Evolutionary conservation across 1,140 invertebrate genomes (phyloP).

Genomic region (Hycleus phaleratus): DNA sequence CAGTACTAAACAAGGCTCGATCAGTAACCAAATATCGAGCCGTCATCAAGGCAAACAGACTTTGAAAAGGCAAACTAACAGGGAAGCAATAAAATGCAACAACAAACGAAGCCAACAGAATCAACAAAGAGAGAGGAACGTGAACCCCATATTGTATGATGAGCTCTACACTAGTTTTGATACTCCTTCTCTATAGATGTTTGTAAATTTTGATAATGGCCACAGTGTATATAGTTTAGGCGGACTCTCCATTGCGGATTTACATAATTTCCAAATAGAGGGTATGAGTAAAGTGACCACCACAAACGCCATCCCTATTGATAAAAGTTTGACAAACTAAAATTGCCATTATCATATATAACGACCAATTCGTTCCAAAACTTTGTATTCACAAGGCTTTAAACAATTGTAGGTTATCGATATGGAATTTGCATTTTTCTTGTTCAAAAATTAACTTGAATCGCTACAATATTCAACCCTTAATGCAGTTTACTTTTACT

Average conservation of each 20-base stretch:
- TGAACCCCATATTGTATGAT: constrained; percentile 4
- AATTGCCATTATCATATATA: constrained; percentile 13
- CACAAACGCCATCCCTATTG: not conserved
- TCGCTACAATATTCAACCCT: no score
- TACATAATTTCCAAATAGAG: constrained; percentile 8
- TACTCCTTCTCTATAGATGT: constrained; percentile 2
- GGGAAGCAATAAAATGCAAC: constrained; percentile 14
- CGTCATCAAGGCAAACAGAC: constrained; percentile 5
- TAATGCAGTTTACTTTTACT: constrained; percentile 12
- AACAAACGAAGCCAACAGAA: not conserved
- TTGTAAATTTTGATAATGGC: constrained; percentile 15
- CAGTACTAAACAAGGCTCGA: constrained; percentile 4
- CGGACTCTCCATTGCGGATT: not conserved
- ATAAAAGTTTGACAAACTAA: constrained; percentile 7
- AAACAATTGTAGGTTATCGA: no score
- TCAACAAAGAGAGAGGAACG: not conserved
- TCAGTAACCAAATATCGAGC: constrained; percentile 11
- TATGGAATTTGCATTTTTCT: no score
- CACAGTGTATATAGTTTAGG: not conserved
- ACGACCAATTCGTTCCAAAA: constrained; percentile 10
- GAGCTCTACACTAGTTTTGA: constrained; percentile 3
- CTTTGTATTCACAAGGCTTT: not conserved
- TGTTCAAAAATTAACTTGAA: no score
- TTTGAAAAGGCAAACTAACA: constrained; percentile 3
- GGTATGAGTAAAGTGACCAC: not conserved